Evolutionary conservation across 2,888 invertebrate genomes (phyloP).

Genomic region (Ormyrus thymus): DNA sequence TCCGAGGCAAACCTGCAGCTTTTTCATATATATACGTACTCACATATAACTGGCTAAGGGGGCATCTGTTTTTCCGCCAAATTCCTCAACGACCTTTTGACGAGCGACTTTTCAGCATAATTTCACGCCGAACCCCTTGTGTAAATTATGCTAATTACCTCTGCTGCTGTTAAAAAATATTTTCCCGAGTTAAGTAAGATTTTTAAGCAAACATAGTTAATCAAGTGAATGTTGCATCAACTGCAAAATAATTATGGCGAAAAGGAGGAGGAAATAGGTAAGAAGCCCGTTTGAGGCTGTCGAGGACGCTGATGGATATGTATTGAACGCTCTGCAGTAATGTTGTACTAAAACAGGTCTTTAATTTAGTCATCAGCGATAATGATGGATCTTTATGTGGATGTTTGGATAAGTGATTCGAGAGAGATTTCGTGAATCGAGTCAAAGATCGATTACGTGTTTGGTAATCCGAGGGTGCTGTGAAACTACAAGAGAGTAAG

Average conservation of each 20-base stretch:
- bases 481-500: neutral
- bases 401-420: too few species aligned
- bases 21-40: neutral
- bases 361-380: too few species aligned
- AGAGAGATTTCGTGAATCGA: neutral
- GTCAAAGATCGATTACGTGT: neutral
- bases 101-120: slow-evolving; percentile 9
- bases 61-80: slow-evolving; percentile 8
- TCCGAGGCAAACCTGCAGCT: slow-evolving; percentile 12
- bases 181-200: too few species aligned
- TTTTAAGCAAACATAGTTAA: too few species aligned
- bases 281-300: too few species aligned
- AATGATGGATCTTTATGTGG: too few species aligned
- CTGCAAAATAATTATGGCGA: too few species aligned
- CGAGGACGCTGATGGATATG: too few species aligned
- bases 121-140: slow-evolving; percentile 31
- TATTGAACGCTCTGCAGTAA: too few species aligned
- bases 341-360: too few species aligned
- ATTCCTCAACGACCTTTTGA: slow-evolving; percentile 19
- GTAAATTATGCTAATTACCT: slow-evolving; percentile 50
- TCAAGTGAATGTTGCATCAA: too few species aligned
- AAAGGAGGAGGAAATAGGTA: too few species aligned
- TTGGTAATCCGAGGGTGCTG: neutral
- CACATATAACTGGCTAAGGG: slow-evolving; percentile 11
- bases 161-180: neutral